Evolutionary conservation across 2,888 invertebrate genomes (phyloP), one percentile per base, ranked within the genome.

Genomic region (Phyllotreta striolata): DNA sequence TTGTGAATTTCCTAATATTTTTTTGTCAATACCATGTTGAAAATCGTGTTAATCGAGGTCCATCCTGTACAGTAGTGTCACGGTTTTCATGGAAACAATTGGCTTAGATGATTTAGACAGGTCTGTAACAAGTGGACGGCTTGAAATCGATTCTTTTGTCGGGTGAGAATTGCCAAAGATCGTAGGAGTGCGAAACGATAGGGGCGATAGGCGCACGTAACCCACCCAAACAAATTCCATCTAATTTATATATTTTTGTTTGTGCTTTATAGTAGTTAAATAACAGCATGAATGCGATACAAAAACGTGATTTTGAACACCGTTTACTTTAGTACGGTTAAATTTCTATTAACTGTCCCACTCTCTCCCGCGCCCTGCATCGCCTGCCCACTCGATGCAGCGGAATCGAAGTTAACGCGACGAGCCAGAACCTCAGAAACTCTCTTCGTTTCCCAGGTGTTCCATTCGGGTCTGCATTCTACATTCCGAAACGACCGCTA

Each of bases 391-490:
- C 49, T 51, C 58, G 38, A 55, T 58, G 55, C 44, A n/a, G 57
- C 43, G 46, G 63, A 54, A 59, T 12, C 51, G 38, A 12, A 47
- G 47, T 9, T 24, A 12, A 24, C 44, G 34, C 24, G 46, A 57
- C 54, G 38, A 54, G 72, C 70, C 64, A 68, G 67, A 58, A 58
- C 58, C 44, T 40, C 47, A 47, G 38, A 52, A 61, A 12, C 54
- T 41, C 55, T 68, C 63, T 71, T 70, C 62, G 70, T 69, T 73
- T 43, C 71, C 78, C 77, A 78, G 79, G 78, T 79, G 79, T 78
- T 75, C 77, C 69, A 60, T 67, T 70, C 68, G 72, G 74, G 75
- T 76, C 77, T 77, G 76, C 79, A 78, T 77, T 79, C 12, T 38
- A 77, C 76, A 60, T 60, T 60, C 52, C 44, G 52, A 60, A 4